phyloP scores from a whole-genome alignment of 2,888 invertebrate genomes.

The Oxystoma pomonae region DNA sequence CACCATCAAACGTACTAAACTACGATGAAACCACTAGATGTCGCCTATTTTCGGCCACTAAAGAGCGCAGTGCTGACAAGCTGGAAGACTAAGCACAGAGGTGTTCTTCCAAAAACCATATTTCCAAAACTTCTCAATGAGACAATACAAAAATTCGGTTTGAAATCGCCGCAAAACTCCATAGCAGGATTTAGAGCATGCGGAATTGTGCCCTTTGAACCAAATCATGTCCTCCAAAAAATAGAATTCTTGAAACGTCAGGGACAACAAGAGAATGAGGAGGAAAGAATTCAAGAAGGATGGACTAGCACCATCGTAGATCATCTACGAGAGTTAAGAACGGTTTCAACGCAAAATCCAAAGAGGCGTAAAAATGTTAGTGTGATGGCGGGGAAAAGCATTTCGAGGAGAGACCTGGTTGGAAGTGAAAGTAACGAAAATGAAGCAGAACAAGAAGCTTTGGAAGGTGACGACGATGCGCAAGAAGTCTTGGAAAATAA shows the following conservation, averaged over 20 bases:
- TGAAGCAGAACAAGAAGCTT: background rate
- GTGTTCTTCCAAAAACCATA: too few relatives aligned
- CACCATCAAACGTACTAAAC: slow-evolving; percentile 29
- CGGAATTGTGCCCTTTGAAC: background rate
- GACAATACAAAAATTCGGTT: background rate
- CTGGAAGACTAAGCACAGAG: too few relatives aligned
- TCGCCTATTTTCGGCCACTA: too few relatives aligned
- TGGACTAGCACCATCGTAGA: background rate
- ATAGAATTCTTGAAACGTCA: background rate
- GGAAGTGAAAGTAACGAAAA: background rate
- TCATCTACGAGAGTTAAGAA: background rate
- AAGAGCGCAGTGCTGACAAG: too few relatives aligned
- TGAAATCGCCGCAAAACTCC: background rate
- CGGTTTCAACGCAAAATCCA: background rate
- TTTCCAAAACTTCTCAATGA: too few relatives aligned
- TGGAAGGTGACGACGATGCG: too few relatives aligned
- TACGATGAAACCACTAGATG: slow-evolving; percentile 39
- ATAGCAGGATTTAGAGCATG: slow-evolving; percentile 2
- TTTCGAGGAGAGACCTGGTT: too few relatives aligned
- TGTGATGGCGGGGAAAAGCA: background rate
- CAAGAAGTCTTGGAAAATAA: too few relatives aligned
- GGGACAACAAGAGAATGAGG: background rate
- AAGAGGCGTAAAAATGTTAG: background rate
- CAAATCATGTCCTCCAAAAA: background rate
- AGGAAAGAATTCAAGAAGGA: background rate